Evolutionary conservation across 1,140 invertebrate species (phyloP).

Genomic region (Drosophila busckii): DNA sequence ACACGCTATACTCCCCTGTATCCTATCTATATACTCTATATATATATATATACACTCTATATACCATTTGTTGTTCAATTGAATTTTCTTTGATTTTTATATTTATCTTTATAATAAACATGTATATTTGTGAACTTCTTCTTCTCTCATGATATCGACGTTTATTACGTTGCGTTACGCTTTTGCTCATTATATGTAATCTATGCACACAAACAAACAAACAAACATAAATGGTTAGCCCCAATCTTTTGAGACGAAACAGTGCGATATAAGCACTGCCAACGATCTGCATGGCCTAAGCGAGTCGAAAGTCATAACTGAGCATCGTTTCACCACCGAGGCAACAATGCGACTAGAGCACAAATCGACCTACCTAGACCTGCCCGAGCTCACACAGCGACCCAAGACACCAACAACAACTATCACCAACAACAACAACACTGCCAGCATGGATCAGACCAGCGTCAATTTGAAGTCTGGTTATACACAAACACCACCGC

Average conservation of each 20-base stretch:
- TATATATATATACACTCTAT: too few relatives aligned
- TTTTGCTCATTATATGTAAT: too few relatives aligned
- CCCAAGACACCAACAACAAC: conserved; percentile 57
- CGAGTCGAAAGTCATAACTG: conserved; percentile 78
- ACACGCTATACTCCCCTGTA: too few relatives aligned
- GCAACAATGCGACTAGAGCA: conserved; percentile 79
- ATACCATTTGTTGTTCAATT: too few relatives aligned
- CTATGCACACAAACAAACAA: conserved; percentile 11
- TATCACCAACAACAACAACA: conserved; percentile 44
- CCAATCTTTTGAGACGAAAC: conserved; percentile 56
- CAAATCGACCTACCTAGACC: conserved; percentile 70
- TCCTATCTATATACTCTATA: too few relatives aligned
- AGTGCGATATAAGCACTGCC: conserved; percentile 56
- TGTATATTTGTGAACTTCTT: conserved; percentile 69
- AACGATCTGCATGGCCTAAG: conserved; percentile 74
- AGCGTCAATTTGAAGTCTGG: conserved; percentile 62
- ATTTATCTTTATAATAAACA: conserved; percentile 53
- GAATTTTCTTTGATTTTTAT: conserved; percentile 18
- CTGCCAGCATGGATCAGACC: conserved; percentile 50
- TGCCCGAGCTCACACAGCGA: conserved; percentile 56
- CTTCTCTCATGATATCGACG: conserved; percentile 72
- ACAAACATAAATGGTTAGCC: conserved; percentile 42
- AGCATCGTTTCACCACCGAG: conserved; percentile 79
- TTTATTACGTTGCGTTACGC: conserved; percentile 71
- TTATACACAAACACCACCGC: conserved; percentile 74